Conservation (phyloP, 2,888 invertebrate genomes). For the Synanthedon andrenaeformis region DNA sequence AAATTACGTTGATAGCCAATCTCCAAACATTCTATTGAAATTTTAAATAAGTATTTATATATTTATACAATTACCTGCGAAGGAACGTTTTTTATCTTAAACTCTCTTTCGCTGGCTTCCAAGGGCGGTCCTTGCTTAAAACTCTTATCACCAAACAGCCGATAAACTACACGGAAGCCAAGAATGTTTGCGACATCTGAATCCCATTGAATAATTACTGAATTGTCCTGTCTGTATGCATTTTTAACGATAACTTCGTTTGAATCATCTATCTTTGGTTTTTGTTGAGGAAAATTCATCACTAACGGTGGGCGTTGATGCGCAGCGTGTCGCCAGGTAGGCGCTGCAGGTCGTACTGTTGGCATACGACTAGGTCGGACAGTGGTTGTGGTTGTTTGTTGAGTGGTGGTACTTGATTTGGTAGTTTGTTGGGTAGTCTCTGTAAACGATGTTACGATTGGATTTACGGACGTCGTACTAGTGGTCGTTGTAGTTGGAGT, state of each 20-base stretch:
- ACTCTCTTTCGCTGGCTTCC: conserved; percentile 90
- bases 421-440: conserved; percentile 19
- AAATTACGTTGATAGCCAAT: no score
- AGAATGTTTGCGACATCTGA: conserved; percentile 87
- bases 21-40: no score
- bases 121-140: conserved; percentile 92
- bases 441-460: conserved; percentile 15
- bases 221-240: conserved; percentile 86
- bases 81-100: conserved; percentile 93
- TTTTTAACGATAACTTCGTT: conserved; percentile 88
- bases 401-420: conserved; percentile 25
- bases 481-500: conserved; percentile 25
- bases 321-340: conserved; percentile 59
- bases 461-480: conserved; percentile 20
- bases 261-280: conserved; percentile 73
- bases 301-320: conserved; percentile 79
- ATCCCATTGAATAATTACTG: conserved; percentile 93
- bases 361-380: conserved; percentile 36
- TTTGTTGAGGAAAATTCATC: conserved; percentile 76
- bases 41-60: background rate
- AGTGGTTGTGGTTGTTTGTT: conserved; percentile 24
- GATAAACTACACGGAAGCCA: conserved; percentile 90
- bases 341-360: conserved; percentile 48
- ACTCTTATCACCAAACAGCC: conserved; percentile 88
- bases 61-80: conserved; percentile 73